Base-by-base conservation (phyloP, 2,797 vertebrate species). In the Lepidocolaptes lacrymiger region DNA sequence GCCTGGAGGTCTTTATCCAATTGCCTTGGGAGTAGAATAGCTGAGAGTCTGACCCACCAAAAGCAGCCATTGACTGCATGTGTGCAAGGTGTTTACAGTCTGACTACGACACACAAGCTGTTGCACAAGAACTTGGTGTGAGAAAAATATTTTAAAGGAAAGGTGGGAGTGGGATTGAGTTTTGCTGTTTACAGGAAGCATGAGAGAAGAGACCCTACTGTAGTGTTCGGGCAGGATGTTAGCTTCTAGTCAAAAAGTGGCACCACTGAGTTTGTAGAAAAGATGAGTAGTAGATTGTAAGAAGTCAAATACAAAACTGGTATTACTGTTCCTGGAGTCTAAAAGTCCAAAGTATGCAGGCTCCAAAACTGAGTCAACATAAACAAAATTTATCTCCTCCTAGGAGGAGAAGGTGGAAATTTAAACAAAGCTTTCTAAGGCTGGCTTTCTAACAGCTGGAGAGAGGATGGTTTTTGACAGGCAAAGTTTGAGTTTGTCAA, bases 391-490 rank as follows among this genome's bases (percentile, higher is more conserved):
- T 74, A 30, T 67, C 18, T 91, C 27, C 21, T 56, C 4, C 1
- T 63, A 24, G 36, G 63, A 56, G 62, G 63, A 56, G 51, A 27
- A 81, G 41, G 48, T 56, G 27, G 37, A 52, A 8, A 15, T 49
- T 43, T 76, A 63, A 62, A 71, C 28, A 78, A 64, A 81, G 22
- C 30, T 18, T 80, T 49, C 55, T 89, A 49, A 62, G 71, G 14
- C 49, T 3, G 2, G 7, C 62, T 86, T 92, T 52, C 37, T 82
- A 49, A 54, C 19, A 76, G 30, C 2, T 86, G 77, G 48, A 85
- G 39, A 63, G 51, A 73, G n/a, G 56, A 48, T 46, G 10, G 69
- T 59, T 94, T 91, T 91, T 93, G 73, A 39, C 77, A 92, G 89
- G 62, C 54, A 62, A 81, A 62, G 55, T 28, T 75, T 61, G 83